phyloP scores from a whole-genome alignment of 1,140 invertebrate genomes.

The Aphelenchoides besseyi region DNA sequence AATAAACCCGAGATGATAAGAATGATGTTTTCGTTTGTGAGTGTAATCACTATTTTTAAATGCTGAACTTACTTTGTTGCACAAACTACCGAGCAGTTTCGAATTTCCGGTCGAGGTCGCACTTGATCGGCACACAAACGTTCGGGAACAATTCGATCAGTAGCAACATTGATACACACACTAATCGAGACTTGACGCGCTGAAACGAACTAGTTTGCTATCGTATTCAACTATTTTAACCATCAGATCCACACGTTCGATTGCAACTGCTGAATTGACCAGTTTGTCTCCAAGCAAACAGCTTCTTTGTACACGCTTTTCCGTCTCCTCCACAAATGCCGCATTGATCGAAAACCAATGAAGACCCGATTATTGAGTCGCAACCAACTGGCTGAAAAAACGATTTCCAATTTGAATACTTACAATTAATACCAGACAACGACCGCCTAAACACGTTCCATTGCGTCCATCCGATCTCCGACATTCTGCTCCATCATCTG shows the following conservation, averaged over 20 bases:
- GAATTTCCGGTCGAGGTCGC: slow-evolving; percentile 46
- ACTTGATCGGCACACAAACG: slow-evolving; percentile 49
- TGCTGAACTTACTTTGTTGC: slow-evolving; percentile 53
- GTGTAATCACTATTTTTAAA: too few species aligned
- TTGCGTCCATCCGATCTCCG: slow-evolving; percentile 72
- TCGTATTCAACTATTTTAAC: slow-evolving; percentile 20
- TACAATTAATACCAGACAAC: slow-evolving; percentile 40
- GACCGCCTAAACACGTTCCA: slow-evolving; percentile 38
- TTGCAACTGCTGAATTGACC: slow-evolving; percentile 52
- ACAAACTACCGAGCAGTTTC: slow-evolving; percentile 46
- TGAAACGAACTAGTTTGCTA: slow-evolving; percentile 28
- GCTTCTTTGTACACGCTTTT: slow-evolving; percentile 35
- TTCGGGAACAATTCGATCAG: slow-evolving; percentile 50
- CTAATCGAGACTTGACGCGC: slow-evolving; percentile 49
- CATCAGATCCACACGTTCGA: slow-evolving; percentile 46
- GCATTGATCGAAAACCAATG: slow-evolving; percentile 44
- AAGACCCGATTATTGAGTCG: slow-evolving; percentile 53
- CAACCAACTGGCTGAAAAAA: slow-evolving; percentile 45
- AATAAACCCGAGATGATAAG: background rate
- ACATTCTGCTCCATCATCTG: slow-evolving; percentile 76
- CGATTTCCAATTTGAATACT: slow-evolving; percentile 19
- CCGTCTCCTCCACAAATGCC: slow-evolving; percentile 54
- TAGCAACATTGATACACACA: slow-evolving; percentile 53
- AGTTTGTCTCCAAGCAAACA: slow-evolving; percentile 54
- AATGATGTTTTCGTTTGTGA: too few species aligned